phyloP scores from a whole-genome alignment of 2,888 invertebrate species.

The Sinotaia quadrata region DNA sequence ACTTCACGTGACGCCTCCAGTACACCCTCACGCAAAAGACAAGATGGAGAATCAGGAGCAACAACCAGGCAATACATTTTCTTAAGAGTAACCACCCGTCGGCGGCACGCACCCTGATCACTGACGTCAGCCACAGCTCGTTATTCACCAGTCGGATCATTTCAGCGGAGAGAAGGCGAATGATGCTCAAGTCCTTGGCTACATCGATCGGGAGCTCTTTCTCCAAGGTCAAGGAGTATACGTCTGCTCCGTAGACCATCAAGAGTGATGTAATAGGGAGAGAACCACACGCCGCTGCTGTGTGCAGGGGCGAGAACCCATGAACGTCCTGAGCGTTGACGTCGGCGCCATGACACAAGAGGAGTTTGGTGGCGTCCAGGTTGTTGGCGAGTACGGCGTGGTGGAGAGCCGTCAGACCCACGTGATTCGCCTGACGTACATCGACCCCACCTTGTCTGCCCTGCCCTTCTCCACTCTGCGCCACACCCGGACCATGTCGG shows the following conservation, averaged over 20 bases:
- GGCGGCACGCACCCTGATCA: conserved; percentile 20
- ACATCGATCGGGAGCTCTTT: conserved; percentile 60
- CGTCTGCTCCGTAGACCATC: conserved; percentile 60
- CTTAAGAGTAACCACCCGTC: conserved; percentile 21
- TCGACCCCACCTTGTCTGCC: conserved; percentile 43
- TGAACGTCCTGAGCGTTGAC: conserved; percentile 60
- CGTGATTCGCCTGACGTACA: conserved; percentile 53
- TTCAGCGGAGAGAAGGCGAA: conserved; percentile 52
- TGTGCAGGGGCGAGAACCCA: conserved; percentile 64
- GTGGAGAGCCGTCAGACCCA: conserved; percentile 63
- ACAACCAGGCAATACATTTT: conserved; percentile 17
- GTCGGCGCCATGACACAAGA: conserved; percentile 57
- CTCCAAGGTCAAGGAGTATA: conserved; percentile 56
- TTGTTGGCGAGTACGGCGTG: conserved; percentile 65
- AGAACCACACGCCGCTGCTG: conserved; percentile 61
- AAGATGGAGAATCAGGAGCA: conserved; percentile 10
- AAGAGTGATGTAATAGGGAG: conserved; percentile 60
- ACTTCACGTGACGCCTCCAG: conserved; percentile 4
- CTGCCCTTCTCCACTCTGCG: not conserved
- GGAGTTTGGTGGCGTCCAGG: conserved; percentile 61
- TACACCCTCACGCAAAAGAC: not conserved
- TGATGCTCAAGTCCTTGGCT: conserved; percentile 57
- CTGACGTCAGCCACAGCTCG: conserved; percentile 43
- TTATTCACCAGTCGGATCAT: conserved; percentile 55
- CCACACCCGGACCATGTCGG: conserved; percentile 26